A percentile compares a stretch with the other conserved stretches of the same genome.
These are phyloP conservation scores for Stratiomys singularior DNA, from an alignment of 2,888 invertebrate species.

Conservation along the genomic window DNA sequence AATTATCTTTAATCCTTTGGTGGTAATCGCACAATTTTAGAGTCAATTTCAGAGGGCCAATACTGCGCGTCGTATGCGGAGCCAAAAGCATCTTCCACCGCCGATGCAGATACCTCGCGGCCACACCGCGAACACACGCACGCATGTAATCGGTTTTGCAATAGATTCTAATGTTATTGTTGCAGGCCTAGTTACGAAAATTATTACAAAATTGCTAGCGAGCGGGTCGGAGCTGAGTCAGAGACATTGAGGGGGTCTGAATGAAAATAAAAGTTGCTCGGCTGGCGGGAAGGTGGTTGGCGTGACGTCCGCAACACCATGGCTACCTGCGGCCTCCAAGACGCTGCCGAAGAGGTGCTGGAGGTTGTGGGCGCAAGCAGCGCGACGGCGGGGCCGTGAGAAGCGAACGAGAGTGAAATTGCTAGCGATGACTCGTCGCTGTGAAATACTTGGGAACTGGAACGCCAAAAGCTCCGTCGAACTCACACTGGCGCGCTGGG, in stretches of 20 bases:
- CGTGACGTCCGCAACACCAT: background rate
- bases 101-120: no score
- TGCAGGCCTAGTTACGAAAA: constrained; percentile 21
- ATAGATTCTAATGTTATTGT: constrained; percentile 25
- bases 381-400: background rate
- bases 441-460: constrained; percentile 27
- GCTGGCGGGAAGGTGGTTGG: background rate
- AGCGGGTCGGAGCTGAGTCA: constrained; percentile 12
- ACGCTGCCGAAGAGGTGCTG: background rate
- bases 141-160: background rate
- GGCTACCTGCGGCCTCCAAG: constrained; percentile 15
- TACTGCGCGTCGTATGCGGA: no score
- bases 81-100: no score
- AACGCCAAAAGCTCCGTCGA: constrained; percentile 24
- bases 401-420: constrained; percentile 36
- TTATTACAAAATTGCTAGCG: constrained; percentile 7
- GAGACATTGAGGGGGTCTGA: background rate
- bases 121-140: no score
- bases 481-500: background rate
- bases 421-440: constrained; percentile 14
- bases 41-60: no score
- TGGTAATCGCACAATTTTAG: no score
- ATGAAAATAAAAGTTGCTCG: constrained; percentile 30
- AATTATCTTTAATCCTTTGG: no score
- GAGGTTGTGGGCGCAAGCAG: background rate